These are phyloP conservation scores for Ectemnius continuus DNA, from an alignment of 2,888 invertebrate species.

Conservation along the genomic window DNA sequence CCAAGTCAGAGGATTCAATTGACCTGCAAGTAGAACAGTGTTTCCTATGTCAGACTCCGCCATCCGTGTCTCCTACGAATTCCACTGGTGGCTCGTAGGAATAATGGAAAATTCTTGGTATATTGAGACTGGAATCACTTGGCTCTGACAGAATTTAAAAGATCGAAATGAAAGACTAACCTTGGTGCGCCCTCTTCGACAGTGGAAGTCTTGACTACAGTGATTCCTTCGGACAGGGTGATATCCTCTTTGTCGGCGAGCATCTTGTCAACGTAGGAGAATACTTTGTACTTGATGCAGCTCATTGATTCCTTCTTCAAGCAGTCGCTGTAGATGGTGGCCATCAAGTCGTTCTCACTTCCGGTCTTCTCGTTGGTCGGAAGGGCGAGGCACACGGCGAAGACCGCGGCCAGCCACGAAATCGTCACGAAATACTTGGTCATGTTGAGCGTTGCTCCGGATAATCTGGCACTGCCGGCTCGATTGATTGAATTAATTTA, in stretches of 20 bases:
- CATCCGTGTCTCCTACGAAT: no score
- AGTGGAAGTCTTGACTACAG: constrained; percentile 87
- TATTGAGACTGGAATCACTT: no score
- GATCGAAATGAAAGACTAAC: constrained; percentile 76
- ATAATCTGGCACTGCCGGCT: background rate
- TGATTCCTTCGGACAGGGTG: constrained; percentile 89
- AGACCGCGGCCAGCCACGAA: constrained; percentile 64
- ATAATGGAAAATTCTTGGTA: no score
- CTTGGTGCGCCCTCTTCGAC: constrained; percentile 89
- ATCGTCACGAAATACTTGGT: constrained; percentile 61
- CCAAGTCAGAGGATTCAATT: constrained; percentile 79
- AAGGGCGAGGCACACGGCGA: constrained; percentile 81
- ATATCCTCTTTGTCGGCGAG: constrained; percentile 89
- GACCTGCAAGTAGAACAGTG: constrained; percentile 71
- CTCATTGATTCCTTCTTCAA: constrained; percentile 90
- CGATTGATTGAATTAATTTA: background rate
- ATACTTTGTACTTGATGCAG: constrained; percentile 92
- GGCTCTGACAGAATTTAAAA: no score
- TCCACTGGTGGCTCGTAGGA: no score
- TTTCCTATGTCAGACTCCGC: no score
- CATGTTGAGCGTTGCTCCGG: constrained; percentile 36
- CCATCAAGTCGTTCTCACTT: constrained; percentile 88
- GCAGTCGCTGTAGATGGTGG: constrained; percentile 88
- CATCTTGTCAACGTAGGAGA: constrained; percentile 92
- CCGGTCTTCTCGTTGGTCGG: constrained; percentile 85